Base-by-base conservation (phyloP, 2,113 vertebrate genomes). In the Falcunculus frontatus region DNA sequence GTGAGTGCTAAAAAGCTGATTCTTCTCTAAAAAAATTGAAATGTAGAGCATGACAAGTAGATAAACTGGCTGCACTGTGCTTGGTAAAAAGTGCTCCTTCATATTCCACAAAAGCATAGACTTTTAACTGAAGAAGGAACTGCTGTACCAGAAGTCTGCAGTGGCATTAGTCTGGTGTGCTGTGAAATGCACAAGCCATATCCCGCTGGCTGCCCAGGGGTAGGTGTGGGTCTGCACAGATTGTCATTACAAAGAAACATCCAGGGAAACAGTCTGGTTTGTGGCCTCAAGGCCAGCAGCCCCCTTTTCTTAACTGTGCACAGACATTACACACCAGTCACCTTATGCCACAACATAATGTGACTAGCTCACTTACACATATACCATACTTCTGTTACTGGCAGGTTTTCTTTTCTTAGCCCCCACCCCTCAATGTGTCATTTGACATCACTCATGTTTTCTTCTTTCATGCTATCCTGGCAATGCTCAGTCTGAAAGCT, bases 121-220 rank as follows among this genome's bases (percentile, higher is more conserved):
- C 50, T 68, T 80, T 39, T 47, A 47, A 23, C 53, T 59, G 13
- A 4, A 44, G 23, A 30, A 78, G 57, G n/a, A 47, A 30, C 32
- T 33, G 33, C 30, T 78, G 13, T 67, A 15, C 46, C 41, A 10
- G 27, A 23, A 64, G 81, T 37, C 9, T 64, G 37, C 35, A 46
- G 44, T 18, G 26, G 59, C 33, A 13, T 32, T 57, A 8, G 29
- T 32, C 30, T 21, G 4, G 35, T 5, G 39, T 0, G 23, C 35
- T 33, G 32, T 13, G n/a, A 74, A 60, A 65, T 0, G 4, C 49
- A 32, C n/a, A 16, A 21, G 9, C 12, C 5, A 0, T 13, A 4
- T 21, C 21, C 13, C 1, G 1, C 29, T 22, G 6, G 17, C 75
- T 85, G 5, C 62, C 60, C 5, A 3, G 0, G 6, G 55, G 22